Evolutionary conservation across 35 echinoderm and acorn worm genomes (phyloP).

Genomic region (Anneissia japonica): DNA sequence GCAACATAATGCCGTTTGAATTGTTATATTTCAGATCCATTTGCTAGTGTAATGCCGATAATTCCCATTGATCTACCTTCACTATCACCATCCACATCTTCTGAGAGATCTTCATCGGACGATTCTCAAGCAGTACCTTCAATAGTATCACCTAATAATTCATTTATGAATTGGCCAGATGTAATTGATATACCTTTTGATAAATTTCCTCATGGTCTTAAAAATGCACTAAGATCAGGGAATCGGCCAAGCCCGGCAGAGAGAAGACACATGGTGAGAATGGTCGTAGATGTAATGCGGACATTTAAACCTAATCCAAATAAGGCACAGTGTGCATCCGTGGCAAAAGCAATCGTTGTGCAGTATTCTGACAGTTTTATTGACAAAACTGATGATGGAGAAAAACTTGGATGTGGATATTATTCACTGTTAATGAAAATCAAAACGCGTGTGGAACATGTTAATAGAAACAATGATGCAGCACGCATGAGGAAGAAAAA

Average conservation of each 20-base stretch:
- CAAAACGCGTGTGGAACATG: conserved; percentile 9
- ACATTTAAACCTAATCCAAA: neutral
- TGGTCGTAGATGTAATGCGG: neutral
- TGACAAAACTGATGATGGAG: conserved; percentile 6
- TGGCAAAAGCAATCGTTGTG: conserved; percentile 10
- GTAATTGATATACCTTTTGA: neutral
- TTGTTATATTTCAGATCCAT: too few relatives aligned
- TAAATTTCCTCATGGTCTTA: neutral
- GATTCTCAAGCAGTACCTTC: neutral
- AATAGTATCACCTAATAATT: neutral
- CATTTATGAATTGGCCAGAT: neutral
- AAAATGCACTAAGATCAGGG: neutral
- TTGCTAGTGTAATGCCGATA: too few relatives aligned
- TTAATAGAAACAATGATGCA: conserved; percentile 4
- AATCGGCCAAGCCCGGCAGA: conserved; percentile 7
- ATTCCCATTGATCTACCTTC: too few relatives aligned
- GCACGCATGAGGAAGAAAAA: conserved; percentile 5
- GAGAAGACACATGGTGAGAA: conserved; percentile 1
- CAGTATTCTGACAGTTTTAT: conserved; percentile 3
- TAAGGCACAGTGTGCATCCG: conserved; percentile 15
- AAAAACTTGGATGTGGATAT: conserved; percentile 12
- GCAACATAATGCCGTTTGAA: too few relatives aligned
- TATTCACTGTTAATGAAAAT: conserved; percentile 15
- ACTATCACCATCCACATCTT: too few relatives aligned
- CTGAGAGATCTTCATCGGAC: too few relatives aligned